Base-by-base conservation (phyloP, 2,888 invertebrate genomes). In the Pelosia muscerda region DNA sequence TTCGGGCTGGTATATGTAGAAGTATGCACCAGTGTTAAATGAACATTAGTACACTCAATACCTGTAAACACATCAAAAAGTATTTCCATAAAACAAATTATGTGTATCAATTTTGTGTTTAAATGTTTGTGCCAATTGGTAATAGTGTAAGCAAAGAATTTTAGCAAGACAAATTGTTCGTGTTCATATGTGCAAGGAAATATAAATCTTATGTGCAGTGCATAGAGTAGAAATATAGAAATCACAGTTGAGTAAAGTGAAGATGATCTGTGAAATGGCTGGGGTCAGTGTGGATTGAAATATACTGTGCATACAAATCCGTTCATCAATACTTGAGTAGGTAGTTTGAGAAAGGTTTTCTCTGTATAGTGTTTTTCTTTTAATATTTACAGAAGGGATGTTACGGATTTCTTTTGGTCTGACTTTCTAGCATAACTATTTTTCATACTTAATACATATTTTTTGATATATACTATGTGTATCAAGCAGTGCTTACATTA, bases 1-100 rank as follows among this genome's bases (percentile, higher is more conserved):
- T 74, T 90, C 87, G 92, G 95, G 95, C 95, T 95, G 95, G 95
- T 92, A 86, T 93, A 95, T 94, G 95, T 94, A 94, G 88, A 94
- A 93, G 93, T 94, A 94, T 94, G 93, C 93, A 94, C 94, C 93
- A 89, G 90, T 93, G 90, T 92, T 66, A 68, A 67, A 63, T 81
- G 77, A 79, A 78, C 64, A 49, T 66, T 70, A 83, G 77, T 87
- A 84, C 76, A 84, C 86, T 84, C 78, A 86, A 81, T 75, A 83
- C 86, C 83, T 84, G 81, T 66, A 81, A 84, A 76, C 78, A 81
- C 78, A 82, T 79, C 67, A 73, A 76, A 78, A 73, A 79, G 25
- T 74, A 19, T 63, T 38, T 72, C 42, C 53, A 78, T 75, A 84
- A 72, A 75, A 82, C 69, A 82, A 81, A 77, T 74, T 74, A 71